Base-by-base conservation (phyloP, 2,113 vertebrate genomes). In the Triplophysa rosa region DNA sequence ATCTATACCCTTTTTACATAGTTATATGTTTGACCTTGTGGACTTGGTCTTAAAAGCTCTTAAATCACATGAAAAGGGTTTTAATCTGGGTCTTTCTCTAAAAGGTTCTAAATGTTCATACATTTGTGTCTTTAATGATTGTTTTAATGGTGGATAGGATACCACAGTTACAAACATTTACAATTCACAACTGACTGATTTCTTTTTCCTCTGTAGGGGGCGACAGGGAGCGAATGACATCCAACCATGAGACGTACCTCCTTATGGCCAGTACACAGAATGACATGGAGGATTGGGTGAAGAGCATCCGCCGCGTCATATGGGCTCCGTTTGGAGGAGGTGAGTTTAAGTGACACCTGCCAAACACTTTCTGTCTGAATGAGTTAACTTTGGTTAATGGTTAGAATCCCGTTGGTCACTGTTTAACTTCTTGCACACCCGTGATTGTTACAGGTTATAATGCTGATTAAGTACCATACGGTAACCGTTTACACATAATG, bases 271-370 rank as follows among this genome's bases (percentile, higher is more conserved):
- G 94, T 92, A 97, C 95, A 64, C 97, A 99, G 94, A 98, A 94
- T 93, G 98, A 98, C 89, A 99, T 99, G 98, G 98, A 99, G 93
- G 96, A 99, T 88, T 99, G 98, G 98, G 96, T 98, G 91, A 98
- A 95, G 87, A 97, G 95, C 47, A 98, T 99, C 83, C 97, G 96
- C 86, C 92, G 97, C 85, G 98, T 99, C 80, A 99, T 99, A 89
- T 99, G 98, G 97, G 97, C 96, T 0, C 98, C 98, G 1, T 99
- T 99, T 76, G 97, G 98, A 88, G 98, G 98, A 95, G 97, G 98
- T 98, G 86, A 96, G 95, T 92, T 42, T 3, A 10, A 10, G 12
- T 49, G 10, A 42, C 11, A 1, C 42, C 62, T 61, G 63, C 63
- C 13, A 56, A 67, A 13, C 26, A n/a, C 16, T 40, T 11, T 19